Percentiles rank a stretch among this genome's conserved stretches.
phyloP scores from a whole-genome alignment of 2,888 invertebrate species.

The Orthosia gothica region DNA sequence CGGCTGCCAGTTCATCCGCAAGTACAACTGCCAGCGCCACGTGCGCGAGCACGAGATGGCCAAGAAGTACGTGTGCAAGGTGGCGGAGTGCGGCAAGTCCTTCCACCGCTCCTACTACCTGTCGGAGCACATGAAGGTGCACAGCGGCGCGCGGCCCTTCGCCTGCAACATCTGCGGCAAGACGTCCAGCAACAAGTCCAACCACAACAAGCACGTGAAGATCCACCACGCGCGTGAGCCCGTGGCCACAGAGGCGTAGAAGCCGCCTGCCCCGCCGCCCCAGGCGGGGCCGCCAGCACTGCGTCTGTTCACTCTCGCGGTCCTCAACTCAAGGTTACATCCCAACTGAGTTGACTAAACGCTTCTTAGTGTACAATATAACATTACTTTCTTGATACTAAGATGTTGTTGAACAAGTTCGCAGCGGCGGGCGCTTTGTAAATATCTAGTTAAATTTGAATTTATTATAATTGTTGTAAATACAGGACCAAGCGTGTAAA shows the following conservation, averaged over 20 bases:
- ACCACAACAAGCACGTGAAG: slow-evolving; percentile 97
- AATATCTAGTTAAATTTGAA: slow-evolving; percentile 88
- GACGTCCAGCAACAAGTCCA: slow-evolving; percentile 97
- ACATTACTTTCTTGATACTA: slow-evolving; percentile 12
- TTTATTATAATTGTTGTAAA: slow-evolving; percentile 84
- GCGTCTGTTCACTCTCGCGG: not conserved
- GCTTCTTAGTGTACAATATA: slow-evolving; percentile 4
- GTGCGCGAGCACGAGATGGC: slow-evolving; percentile 95
- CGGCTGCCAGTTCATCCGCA: slow-evolving; percentile 97
- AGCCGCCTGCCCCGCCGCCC: not conserved
- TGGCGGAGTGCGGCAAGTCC: slow-evolving; percentile 95
- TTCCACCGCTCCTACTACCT: slow-evolving; percentile 97
- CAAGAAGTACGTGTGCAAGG: slow-evolving; percentile 94
- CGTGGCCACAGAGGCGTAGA: slow-evolving; percentile 94
- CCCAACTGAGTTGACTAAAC: not conserved
- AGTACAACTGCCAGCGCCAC: slow-evolving; percentile 97
- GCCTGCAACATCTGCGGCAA: slow-evolving; percentile 97
- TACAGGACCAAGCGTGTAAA: slow-evolving; percentile 87
- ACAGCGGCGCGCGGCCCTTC: slow-evolving; percentile 95
- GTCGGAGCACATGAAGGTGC: slow-evolving; percentile 96
- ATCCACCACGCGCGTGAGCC: slow-evolving; percentile 97
- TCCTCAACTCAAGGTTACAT: not conserved
- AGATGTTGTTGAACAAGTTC: slow-evolving; percentile 14
- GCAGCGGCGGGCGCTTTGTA: slow-evolving; percentile 75
- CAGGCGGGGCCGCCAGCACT: not conserved